phyloP scores from a whole-genome alignment of 1,140 invertebrate species.

The Pectinophora gossypiella region DNA sequence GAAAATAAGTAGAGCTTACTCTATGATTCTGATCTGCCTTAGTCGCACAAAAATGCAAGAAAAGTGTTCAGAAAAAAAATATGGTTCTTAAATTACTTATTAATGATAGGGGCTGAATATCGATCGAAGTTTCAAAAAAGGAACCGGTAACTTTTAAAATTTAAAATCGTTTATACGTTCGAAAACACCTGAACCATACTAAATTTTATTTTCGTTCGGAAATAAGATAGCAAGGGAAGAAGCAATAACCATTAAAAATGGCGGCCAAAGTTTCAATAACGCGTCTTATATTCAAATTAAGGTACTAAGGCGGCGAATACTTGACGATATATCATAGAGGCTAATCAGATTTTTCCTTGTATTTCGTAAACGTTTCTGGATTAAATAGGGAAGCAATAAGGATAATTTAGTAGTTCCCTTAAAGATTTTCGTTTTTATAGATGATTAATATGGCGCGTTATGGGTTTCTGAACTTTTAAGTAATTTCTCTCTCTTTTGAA shows the following conservation, averaged over 20 bases:
- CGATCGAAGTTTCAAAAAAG: background rate
- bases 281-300: conserved; percentile 74
- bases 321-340: conserved; percentile 65
- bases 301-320: conserved; percentile 57
- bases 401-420: conserved; percentile 20
- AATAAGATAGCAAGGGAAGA: conserved; percentile 56
- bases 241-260: conserved; percentile 71
- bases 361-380: conserved; percentile 22
- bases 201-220: conserved; percentile 37
- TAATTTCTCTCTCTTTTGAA: too few relatives aligned
- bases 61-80: too few relatives aligned
- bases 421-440: background rate
- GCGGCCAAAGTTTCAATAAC: conserved; percentile 70
- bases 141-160: conserved; percentile 20
- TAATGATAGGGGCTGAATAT: background rate
- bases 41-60: too few relatives aligned
- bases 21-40: too few relatives aligned
- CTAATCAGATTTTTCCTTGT: conserved; percentile 70
- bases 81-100: background rate
- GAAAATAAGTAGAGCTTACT: too few relatives aligned
- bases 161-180: conserved; percentile 14
- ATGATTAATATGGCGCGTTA: too few relatives aligned
- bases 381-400: conserved; percentile 15
- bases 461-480: too few relatives aligned
- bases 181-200: conserved; percentile 50